phyloP scores from a whole-genome alignment of 1,140 invertebrate species.

The Paraescarpia echinospica region DNA sequence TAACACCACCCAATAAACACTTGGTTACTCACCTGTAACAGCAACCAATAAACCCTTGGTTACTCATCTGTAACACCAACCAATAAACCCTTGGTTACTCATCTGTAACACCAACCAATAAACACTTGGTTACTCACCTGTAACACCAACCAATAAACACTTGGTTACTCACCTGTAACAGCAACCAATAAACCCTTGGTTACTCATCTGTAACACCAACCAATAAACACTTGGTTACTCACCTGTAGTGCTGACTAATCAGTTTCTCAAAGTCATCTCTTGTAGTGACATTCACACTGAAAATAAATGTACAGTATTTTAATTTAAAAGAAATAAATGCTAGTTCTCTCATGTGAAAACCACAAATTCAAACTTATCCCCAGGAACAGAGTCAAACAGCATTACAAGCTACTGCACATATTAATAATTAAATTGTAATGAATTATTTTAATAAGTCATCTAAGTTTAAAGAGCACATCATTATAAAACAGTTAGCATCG shows the following conservation, averaged over 20 bases:
- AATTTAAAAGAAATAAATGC: neutral
- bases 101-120: too few species aligned
- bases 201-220: neutral
- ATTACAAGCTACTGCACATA: neutral
- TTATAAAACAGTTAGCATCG: neutral
- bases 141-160: neutral
- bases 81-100: too few species aligned
- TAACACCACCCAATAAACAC: too few species aligned
- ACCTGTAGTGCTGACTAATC: constrained; percentile 30
- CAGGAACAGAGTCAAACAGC: neutral
- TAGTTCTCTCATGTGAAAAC: neutral
- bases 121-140: too few species aligned
- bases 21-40: too few species aligned
- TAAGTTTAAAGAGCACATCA: neutral
- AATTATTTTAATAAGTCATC: neutral
- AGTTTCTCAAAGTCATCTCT: constrained; percentile 32
- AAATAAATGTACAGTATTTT: constrained; percentile 8
- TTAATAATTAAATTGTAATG: neutral
- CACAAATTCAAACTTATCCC: neutral
- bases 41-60: too few species aligned
- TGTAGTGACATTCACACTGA: constrained; percentile 32
- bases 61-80: too few species aligned
- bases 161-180: neutral
- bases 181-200: neutral
- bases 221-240: neutral